Evolutionary conservation across 2,888 invertebrate species (phyloP).

Genomic region (Eucera pruinosa): DNA sequence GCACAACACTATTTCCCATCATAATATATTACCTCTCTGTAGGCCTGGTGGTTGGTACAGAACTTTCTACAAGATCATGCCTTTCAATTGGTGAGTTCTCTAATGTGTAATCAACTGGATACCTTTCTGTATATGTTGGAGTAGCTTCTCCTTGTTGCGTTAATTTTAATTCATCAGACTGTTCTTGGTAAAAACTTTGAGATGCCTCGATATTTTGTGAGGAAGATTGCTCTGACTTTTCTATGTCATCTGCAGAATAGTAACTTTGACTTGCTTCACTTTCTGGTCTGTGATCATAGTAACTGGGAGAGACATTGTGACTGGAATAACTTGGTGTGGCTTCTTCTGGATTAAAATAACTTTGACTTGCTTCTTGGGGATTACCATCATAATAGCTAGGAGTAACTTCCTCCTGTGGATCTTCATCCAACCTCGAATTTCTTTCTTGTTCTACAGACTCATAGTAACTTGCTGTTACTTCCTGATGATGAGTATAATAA

Average conservation of each 20-base stretch:
- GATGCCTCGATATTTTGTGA: constrained; percentile 80
- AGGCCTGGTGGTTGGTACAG: constrained; percentile 79
- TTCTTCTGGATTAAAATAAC: constrained; percentile 78
- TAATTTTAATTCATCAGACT: constrained; percentile 72
- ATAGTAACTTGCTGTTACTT: constrained; percentile 78
- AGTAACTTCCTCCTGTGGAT: constrained; percentile 77
- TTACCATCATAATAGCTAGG: constrained; percentile 79
- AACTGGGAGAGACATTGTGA: constrained; percentile 78
- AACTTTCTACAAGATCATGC: constrained; percentile 82
- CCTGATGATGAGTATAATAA: constrained; percentile 79
- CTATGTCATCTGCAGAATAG: constrained; percentile 78
- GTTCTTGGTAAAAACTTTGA: constrained; percentile 81
- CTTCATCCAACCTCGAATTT: constrained; percentile 76
- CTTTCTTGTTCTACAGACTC: constrained; percentile 75
- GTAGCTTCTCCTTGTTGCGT: constrained; percentile 80
- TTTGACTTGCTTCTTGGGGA: constrained; percentile 79
- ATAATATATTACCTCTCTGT: constrained; percentile 80
- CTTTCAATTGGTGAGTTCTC: constrained; percentile 81
- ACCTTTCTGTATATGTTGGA: constrained; percentile 80
- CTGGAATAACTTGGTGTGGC: constrained; percentile 78
- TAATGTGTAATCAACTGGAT: constrained; percentile 79
- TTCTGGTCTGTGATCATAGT: constrained; percentile 79
- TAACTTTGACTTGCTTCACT: constrained; percentile 81
- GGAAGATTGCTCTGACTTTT: constrained; percentile 74
- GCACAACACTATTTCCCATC: constrained; percentile 44